Base-by-base conservation (phyloP, 1,140 invertebrate genomes). In the Drosophila bifasciata region DNA sequence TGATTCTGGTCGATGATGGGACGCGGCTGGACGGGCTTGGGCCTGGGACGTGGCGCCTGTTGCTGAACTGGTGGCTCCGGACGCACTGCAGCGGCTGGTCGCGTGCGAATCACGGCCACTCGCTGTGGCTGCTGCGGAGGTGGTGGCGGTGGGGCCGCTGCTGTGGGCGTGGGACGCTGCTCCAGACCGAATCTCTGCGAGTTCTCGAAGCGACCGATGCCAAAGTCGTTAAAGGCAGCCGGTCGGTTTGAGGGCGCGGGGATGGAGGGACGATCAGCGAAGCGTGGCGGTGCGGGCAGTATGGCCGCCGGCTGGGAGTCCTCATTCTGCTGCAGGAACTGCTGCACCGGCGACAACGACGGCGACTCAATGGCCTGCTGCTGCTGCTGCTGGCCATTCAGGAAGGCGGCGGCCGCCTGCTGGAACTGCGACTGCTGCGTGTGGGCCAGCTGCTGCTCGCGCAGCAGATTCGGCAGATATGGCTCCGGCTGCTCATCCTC, bases 381-480 rank as follows among this genome's bases (percentile, higher is more conserved):
- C n/a, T n/a, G n/a, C n/a, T n/a, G n/a, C n/a, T n/a, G n/a, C 81
- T 93, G 40, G 89, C 92, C 55, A 4, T 69, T 71, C 2, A 91
- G 49, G 90, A 89, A 91, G 15, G 76, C 80, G 41, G 67, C 74
- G 41, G 84, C 79, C 32, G 84, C 76, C 74, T 90, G 68, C 91
- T 92, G 91, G 92, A 93, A 55, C 90, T 91, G 60, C 86, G 93
- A 39, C 90, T 91, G 75, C 92, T 93, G 56, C 78, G 92, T 73
- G 91, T 92, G 88, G 67, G 92, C 51, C 48, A 79, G 55, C 39
- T 77, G 90, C 46, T 91, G 81, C 11, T 91, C 85, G 7, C 89
- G 78, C 5, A 91, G 40, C 5, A 91, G 66, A 55, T 81, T 79
- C 1, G 89, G 80, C 50, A 91, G 59, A 45, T 74, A 92, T 1